These are phyloP conservation scores for Drusus annulatus DNA, from an alignment of 1,140 invertebrate genomes.

Conservation along the genomic window DNA sequence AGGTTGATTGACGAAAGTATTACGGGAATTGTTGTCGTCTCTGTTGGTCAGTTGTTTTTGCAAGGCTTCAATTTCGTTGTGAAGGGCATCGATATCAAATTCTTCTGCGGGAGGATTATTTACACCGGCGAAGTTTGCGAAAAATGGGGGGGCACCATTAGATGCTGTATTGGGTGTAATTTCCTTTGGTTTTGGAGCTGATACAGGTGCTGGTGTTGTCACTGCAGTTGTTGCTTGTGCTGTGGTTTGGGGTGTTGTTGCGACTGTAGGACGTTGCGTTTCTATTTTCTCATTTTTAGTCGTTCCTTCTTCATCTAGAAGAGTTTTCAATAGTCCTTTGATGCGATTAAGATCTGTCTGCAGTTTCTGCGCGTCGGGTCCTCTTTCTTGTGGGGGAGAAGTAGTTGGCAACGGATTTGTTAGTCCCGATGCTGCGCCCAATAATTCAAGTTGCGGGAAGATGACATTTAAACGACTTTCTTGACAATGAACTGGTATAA, in stretches of 20 bases:
- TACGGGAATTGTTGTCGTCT: slow-evolving; percentile 20
- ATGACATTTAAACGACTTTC: slow-evolving; percentile 47
- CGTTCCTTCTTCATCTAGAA: not conserved
- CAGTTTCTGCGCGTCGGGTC: slow-evolving; percentile 18
- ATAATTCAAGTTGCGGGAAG: slow-evolving; percentile 50
- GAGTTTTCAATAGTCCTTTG: slow-evolving; percentile 33
- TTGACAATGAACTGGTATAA: not conserved
- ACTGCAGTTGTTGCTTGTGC: no score
- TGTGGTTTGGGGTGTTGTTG: not conserved
- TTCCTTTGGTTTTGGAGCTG: not conserved
- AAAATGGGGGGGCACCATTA: not conserved
- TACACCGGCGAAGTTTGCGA: not conserved
- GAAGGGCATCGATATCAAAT: slow-evolving; percentile 29
- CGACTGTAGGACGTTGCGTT: not conserved
- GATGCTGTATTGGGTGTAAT: not conserved
- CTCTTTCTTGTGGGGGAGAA: not conserved
- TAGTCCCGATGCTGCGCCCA: not conserved
- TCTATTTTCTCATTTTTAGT: slow-evolving; percentile 5
- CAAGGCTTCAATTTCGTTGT: slow-evolving; percentile 49
- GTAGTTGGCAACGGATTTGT: not conserved
- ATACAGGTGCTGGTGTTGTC: no score
- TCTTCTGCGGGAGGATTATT: not conserved
- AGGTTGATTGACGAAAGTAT: slow-evolving; percentile 8
- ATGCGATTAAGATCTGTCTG: slow-evolving; percentile 44
- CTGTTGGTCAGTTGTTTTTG: slow-evolving; percentile 42